Percentiles rank a stretch among this genome's conserved stretches.
phyloP scores from a whole-genome alignment of 2,113 vertebrate genomes.

The Melanostigma gelatinosum region DNA sequence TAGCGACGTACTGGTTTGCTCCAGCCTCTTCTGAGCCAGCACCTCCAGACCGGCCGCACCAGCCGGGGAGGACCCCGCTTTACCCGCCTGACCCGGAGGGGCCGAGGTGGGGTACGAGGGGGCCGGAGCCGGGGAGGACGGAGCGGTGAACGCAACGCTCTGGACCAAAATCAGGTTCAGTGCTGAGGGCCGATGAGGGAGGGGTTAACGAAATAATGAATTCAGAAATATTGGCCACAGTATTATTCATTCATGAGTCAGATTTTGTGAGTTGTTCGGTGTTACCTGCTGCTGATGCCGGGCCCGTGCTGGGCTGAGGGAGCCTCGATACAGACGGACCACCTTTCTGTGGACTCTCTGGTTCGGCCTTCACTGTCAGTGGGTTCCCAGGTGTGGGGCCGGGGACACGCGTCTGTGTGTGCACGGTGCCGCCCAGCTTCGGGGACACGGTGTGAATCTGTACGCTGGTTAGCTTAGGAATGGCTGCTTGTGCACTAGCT shows the following conservation, averaged over 20 bases:
- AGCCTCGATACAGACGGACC: not conserved
- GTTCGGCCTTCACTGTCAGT: conserved; percentile 41
- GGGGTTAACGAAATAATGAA: not conserved
- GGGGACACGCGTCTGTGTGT: conserved; percentile 6
- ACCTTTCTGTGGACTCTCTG: conserved; percentile 64
- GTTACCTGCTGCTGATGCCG: conserved; percentile 54
- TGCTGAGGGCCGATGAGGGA: conserved; percentile 31
- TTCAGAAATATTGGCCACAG: not conserved
- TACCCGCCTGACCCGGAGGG: conserved; percentile 33
- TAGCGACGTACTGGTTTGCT: conserved; percentile 88
- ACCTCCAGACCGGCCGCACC: conserved; percentile 48
- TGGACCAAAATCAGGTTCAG: conserved; percentile 38
- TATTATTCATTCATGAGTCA: not conserved
- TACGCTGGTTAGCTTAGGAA: conserved; percentile 61
- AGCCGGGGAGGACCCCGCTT: conserved; percentile 30
- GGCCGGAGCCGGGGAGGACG: conserved; percentile 49
- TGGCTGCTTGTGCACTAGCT: conserved; percentile 41
- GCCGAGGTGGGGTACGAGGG: conserved; percentile 32
- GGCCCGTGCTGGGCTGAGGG: not conserved
- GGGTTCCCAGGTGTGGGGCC: conserved; percentile 23
- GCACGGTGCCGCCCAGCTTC: conserved; percentile 23
- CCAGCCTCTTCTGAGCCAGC: conserved; percentile 85
- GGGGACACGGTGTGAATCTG: conserved; percentile 66
- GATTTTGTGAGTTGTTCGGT: not conserved
- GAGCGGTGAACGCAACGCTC: conserved; percentile 61